Base-by-base conservation (phyloP, 2,113 vertebrate genomes). In the Spea multiplicata region DNA sequence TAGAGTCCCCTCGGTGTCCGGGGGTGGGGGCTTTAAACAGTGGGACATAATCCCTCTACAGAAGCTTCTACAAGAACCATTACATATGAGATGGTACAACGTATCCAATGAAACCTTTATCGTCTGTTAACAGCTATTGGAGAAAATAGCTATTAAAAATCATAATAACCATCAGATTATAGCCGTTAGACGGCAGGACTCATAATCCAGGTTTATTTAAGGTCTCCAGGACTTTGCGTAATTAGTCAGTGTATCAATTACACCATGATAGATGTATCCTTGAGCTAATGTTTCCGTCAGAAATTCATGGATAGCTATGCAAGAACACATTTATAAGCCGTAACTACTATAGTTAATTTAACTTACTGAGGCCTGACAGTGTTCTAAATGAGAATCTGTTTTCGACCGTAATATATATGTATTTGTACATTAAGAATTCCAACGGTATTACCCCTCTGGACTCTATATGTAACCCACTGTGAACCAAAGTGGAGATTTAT, bases 271-370 rank as follows among this genome's bases (percentile, higher is more conserved):
- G 84, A 87, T 84, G 80, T 44, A 57, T 77, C 75, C 75, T 71
- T 78, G 67, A 78, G 76, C 67, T 71, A 78, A 83, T 84, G 82
- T 66, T 81, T 84, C 75, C 62, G 83, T 82, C 50, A 69, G 81
- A 88, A 87, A 83, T 84, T 61, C 76, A 79, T 83, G 68, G 75
- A 66, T 82, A 73, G 82, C 82, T 84, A 81, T 82, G 76, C 69
- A 73, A 76, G 82, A 82, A 80, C 82, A 83, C 78, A 87, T 86
- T 86, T 87, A 86, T 86, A 84, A 87, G 84, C 78, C 83, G 87
- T 86, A 89, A 86, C 82, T 85, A 87, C 85, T 86, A 71, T 84
- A 83, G 83, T 81, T 86, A 81, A 88, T 87, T 85, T 83, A 69
- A 82, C 73, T 83, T 62, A 3, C 82, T 86, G 84, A 86, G 82